These are phyloP conservation scores for Sus scrofa DNA, from an alignment of 2,113 vertebrate genomes.

Conservation along the genomic window DNA sequence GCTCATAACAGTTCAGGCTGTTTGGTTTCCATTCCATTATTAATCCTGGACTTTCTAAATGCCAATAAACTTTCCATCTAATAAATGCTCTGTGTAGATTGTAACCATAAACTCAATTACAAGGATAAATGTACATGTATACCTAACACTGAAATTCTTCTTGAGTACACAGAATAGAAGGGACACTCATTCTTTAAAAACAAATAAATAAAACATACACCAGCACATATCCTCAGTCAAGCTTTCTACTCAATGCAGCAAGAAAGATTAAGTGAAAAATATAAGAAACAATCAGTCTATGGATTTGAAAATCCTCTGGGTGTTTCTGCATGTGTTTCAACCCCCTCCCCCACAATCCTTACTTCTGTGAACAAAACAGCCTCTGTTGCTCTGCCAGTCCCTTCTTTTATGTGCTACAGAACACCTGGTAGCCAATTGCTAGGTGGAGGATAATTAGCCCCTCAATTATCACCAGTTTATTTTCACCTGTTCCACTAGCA, in stretches of 20 bases:
- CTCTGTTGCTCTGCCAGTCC: conserved; percentile 9
- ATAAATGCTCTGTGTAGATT: conserved; percentile 37
- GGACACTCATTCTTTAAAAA: neutral
- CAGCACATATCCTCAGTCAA: neutral
- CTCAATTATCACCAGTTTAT: conserved; percentile 69
- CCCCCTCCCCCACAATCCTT: neutral
- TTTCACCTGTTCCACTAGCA: conserved; percentile 61
- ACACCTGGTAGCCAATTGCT: conserved; percentile 80
- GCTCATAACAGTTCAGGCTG: conserved; percentile 10
- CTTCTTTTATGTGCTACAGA: conserved; percentile 62
- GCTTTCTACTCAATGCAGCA: conserved; percentile 16
- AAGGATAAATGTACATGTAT: neutral
- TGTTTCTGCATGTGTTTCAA: neutral
- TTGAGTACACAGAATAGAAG: neutral
- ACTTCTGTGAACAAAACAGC: neutral
- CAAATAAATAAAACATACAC: neutral
- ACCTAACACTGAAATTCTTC: neutral
- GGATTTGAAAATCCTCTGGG: neutral
- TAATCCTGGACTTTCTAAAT: conserved; percentile 41
- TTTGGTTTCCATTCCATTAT: neutral
- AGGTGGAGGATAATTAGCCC: conserved; percentile 19
- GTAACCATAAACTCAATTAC: conserved; percentile 46
- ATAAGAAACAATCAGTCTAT: neutral
- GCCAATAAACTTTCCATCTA: conserved; percentile 31
- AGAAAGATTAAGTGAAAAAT: neutral